Base-by-base conservation (phyloP, 1,140 invertebrate genomes). In the Cotesia glomerata region DNA sequence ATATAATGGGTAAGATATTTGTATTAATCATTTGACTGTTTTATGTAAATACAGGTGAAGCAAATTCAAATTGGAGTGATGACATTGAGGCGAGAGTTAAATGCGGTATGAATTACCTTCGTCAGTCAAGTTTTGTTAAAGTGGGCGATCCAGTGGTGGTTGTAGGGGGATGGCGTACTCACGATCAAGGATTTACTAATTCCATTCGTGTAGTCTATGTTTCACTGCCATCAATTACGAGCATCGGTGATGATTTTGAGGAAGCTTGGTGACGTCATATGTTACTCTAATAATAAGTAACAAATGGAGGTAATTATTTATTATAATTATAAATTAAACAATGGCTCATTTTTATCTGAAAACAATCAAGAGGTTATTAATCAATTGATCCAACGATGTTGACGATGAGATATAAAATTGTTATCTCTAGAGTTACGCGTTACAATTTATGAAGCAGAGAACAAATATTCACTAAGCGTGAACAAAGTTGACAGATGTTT, bases 131-230 rank as follows among this genome's bases (percentile, higher is more conserved):
- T 5, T 92, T 94, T 76, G 85, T 95, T n/a, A 88, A 90, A 69
- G 79, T 88, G 3, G 92, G 92, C 2, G 93, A 94, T 76, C 87
- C 91, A 1, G 77, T 95, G 1, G 88, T 95, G 26, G 82, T 95
- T 14, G 89, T 95, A 9, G 94, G 91, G 35, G 93, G 93, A 2
- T 95, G 93, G 93, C 88, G 90, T 45, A 9, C 39, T 74, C 89
- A 91, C 78, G 93, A 93, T 3, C 86, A 91, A 32, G 93, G 93
- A 7, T 92, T 89, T 76, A 94, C 94, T n/a, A 95, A 95, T 78
- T 94, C 93, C 11, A 89, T 95, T 83, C 88, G 93, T 68, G 89
- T 95, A 51, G 84, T 93, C 77, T 91, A 90, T 75, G 90, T 83
- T 5, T 75, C 81, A 72, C 76, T 80, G 63, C 65, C 77, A 75